Evolutionary conservation across 2,888 invertebrate species (phyloP).

Genomic region (Hirtodrosophila cameraria): DNA sequence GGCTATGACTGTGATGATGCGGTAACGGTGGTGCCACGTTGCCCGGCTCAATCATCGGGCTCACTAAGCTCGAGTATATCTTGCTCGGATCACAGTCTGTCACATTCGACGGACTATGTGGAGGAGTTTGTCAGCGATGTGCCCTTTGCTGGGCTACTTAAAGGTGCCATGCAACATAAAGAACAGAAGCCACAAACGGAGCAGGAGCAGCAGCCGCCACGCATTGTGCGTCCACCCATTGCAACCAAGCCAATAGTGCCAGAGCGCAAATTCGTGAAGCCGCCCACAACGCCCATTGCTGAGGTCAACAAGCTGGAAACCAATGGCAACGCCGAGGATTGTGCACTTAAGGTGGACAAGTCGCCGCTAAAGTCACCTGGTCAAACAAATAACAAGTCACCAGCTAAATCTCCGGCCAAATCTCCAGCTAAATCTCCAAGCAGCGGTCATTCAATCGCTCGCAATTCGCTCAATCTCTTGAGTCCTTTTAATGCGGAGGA

Average conservation of each 20-base stretch:
- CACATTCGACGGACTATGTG: constrained; percentile 88
- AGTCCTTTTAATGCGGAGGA: constrained; percentile 98
- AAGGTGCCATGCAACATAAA: constrained; percentile 88
- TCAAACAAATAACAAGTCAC: constrained; percentile 44
- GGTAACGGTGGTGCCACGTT: constrained; percentile 75
- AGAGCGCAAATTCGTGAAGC: constrained; percentile 71
- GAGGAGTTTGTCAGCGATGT: constrained; percentile 94
- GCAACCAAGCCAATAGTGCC: constrained; percentile 73
- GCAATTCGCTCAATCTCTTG: constrained; percentile 85
- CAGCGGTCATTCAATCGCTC: constrained; percentile 63
- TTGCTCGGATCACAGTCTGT: constrained; percentile 89
- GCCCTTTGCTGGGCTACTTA: constrained; percentile 93
- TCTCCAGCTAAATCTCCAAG: constrained; percentile 60
- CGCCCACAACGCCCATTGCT: constrained; percentile 55
- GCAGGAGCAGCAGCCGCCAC: constrained; percentile 43
- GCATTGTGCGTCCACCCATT: constrained; percentile 73
- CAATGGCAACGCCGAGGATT: constrained; percentile 40
- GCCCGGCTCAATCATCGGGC: constrained; percentile 85
- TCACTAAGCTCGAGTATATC: constrained; percentile 90
- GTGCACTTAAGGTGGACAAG: constrained; percentile 10
- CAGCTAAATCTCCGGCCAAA: constrained; percentile 49
- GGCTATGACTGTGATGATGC: constrained; percentile 76
- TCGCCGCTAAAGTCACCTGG: constrained; percentile 32
- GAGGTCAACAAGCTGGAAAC: constrained; percentile 55
- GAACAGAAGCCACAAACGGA: constrained; percentile 29